Evolutionary conservation across 2,113 vertebrate genomes (phyloP).

Genomic region (Tamias sibiricus): DNA sequence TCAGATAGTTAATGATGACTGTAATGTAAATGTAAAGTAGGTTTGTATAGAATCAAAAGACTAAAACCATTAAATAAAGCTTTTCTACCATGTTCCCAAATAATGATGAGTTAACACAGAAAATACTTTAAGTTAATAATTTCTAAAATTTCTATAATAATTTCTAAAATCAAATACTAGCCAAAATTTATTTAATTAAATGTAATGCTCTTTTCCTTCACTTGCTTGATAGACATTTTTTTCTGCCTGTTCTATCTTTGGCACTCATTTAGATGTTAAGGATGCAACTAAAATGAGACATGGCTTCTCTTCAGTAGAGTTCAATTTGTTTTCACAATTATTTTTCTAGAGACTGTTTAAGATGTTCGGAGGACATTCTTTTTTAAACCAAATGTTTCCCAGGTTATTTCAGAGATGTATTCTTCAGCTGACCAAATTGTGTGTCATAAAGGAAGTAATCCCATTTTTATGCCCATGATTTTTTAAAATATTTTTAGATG

Average conservation of each 20-base stretch:
- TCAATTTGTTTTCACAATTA: constrained; percentile 7
- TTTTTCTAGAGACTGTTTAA: background rate
- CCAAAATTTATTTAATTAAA: background rate
- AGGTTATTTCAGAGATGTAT: background rate
- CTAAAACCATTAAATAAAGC: constrained; percentile 7
- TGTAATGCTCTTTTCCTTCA: constrained; percentile 4
- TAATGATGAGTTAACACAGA: constrained; percentile 3
- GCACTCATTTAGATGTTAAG: background rate
- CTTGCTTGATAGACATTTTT: background rate
- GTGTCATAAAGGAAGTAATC: background rate
- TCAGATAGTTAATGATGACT: background rate
- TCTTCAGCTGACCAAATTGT: background rate
- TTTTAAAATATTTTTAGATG: background rate
- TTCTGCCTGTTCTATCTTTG: background rate
- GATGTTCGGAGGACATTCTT: background rate
- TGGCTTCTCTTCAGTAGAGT: background rate
- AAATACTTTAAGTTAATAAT: background rate
- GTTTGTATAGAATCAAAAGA: background rate
- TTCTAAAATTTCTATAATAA: too few species aligned
- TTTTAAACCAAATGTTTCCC: background rate
- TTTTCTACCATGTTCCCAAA: background rate
- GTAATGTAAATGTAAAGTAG: background rate
- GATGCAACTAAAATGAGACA: background rate
- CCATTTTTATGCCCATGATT: background rate
- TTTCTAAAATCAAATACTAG: background rate